Evolutionary conservation across 2,888 invertebrate species (phyloP).

Genomic region (Gymnocheta viridis): DNA sequence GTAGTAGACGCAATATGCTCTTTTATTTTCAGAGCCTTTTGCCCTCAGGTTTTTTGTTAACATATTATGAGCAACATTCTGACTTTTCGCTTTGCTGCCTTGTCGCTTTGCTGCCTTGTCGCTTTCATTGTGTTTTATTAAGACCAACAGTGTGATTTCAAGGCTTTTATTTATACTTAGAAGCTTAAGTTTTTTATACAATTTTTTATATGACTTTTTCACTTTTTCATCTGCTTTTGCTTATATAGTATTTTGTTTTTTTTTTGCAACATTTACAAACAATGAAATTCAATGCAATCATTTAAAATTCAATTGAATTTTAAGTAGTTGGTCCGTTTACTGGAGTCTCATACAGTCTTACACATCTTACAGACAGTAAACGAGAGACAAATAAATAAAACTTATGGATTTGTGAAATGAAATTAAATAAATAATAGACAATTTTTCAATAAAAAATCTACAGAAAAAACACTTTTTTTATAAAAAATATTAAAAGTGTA

Average conservation of each 20-base stretch:
- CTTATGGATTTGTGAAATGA: constrained; percentile 45
- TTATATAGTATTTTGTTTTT: not conserved
- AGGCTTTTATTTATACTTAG: not conserved
- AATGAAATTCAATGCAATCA: constrained; percentile 75
- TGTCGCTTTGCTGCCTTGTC: no score
- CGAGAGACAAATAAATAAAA: constrained; percentile 54
- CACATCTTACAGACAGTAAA: constrained; percentile 5
- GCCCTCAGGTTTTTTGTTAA: no score
- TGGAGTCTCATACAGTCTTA: not conserved
- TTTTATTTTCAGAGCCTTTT: no score
- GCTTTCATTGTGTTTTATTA: not conserved
- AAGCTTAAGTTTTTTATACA: not conserved
- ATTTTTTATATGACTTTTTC: constrained; percentile 14
- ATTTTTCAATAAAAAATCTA: constrained; percentile 32
- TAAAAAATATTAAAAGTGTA: not conserved
- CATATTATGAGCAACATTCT: no score
- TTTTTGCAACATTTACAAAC: constrained; percentile 27
- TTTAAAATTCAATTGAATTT: constrained; percentile 81
- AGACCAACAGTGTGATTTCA: not conserved
- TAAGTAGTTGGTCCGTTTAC: constrained; percentile 78
- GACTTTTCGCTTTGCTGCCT: no score
- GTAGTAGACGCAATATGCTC: no score
- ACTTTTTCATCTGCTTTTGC: constrained; percentile 14
- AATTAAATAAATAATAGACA: constrained; percentile 58
- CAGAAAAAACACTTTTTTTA: not conserved